Percentiles rank a stretch among this genome's conserved stretches.
Conservation (phyloP, 1,140 invertebrate genomes). For the Hyles euphorbiae region DNA sequence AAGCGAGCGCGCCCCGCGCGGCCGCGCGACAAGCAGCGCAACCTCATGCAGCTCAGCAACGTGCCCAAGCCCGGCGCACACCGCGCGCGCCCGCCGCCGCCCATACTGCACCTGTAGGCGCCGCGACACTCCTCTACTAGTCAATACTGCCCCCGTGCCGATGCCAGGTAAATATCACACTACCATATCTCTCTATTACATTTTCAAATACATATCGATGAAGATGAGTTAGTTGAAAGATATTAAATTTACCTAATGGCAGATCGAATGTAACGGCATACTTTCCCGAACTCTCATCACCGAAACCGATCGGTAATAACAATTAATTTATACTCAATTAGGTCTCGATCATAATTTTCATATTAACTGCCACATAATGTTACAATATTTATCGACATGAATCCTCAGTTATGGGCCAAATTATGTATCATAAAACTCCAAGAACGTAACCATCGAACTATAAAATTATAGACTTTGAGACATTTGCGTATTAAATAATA, state of each 20-base stretch:
- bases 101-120: slow-evolving; percentile 46
- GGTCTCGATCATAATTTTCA: too few species aligned
- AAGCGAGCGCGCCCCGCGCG: slow-evolving; percentile 21
- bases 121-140: slow-evolving; percentile 48
- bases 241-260: too few species aligned
- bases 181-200: not conserved
- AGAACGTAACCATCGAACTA: too few species aligned
- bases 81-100: slow-evolving; percentile 56
- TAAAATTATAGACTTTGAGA: not conserved
- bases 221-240: not conserved
- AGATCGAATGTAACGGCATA: too few species aligned
- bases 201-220: slow-evolving; percentile 1
- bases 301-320: too few species aligned
- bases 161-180: slow-evolving; percentile 43
- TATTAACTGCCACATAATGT: too few species aligned
- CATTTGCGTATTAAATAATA: too few species aligned
- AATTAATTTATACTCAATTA: too few species aligned
- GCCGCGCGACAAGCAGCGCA: slow-evolving; percentile 21
- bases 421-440: too few species aligned
- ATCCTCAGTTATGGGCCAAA: too few species aligned
- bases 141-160: slow-evolving; percentile 58
- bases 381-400: too few species aligned
- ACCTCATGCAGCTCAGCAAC: slow-evolving; percentile 34
- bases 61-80: slow-evolving; percentile 47
- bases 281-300: too few species aligned